A percentile compares a stretch with the other conserved stretches of the same genome.
Conservation (phyloP, 1,140 invertebrate genomes). For the Callitettix versicolor region DNA sequence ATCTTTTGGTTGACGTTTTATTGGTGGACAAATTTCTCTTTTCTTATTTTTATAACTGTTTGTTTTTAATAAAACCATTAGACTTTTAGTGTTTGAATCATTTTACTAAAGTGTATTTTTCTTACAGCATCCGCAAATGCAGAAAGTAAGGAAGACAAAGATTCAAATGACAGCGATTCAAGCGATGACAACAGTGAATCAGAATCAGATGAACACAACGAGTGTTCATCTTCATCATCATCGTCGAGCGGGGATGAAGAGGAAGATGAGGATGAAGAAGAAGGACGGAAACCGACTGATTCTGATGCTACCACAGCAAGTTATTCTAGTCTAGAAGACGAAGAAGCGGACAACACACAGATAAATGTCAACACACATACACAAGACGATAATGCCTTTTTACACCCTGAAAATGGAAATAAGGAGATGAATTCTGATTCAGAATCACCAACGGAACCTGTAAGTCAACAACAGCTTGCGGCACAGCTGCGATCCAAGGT, state of each 20-base stretch:
- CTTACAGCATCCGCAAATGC: conserved; percentile 12
- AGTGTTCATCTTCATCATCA: neutral
- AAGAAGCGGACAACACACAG: conserved; percentile 29
- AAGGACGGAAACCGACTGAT: conserved; percentile 21
- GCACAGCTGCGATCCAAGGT: neutral
- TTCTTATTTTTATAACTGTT: no score
- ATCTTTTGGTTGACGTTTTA: no score
- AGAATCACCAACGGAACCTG: conserved; percentile 47
- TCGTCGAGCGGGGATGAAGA: conserved; percentile 14
- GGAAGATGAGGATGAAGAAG: conserved; percentile 26
- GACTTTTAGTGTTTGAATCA: no score
- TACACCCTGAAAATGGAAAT: conserved; percentile 20
- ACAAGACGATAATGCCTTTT: conserved; percentile 27
- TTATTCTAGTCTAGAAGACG: conserved; percentile 38
- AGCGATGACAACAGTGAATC: conserved; percentile 26
- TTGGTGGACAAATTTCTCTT: no score
- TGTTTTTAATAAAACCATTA: no score
- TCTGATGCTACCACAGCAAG: conserved; percentile 38
- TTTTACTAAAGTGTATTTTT: no score
- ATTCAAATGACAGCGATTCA: conserved; percentile 19
- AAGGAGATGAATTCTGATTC: conserved; percentile 40
- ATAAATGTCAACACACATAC: conserved; percentile 13
- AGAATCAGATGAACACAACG: conserved; percentile 22
- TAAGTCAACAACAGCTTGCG: conserved; percentile 36
- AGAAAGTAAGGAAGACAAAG: conserved; percentile 8